Conservation (phyloP, 1,140 invertebrate genomes). For the Triops cancriformis region DNA sequence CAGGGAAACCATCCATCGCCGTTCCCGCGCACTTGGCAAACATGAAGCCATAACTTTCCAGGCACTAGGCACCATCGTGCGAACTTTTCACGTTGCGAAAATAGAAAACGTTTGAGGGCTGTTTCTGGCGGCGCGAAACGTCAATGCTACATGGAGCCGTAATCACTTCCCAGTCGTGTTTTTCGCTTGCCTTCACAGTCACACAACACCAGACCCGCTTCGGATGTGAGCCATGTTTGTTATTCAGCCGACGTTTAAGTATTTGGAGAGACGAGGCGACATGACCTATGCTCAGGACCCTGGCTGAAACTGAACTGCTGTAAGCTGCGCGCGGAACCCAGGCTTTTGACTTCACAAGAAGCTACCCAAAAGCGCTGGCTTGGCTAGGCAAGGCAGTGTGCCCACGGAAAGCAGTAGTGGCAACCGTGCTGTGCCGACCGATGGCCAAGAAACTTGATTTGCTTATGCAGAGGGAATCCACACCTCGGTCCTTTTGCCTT, state of each 20-base stretch:
- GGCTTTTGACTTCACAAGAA: not conserved
- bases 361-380: not conserved
- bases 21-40: not conserved
- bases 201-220: not conserved
- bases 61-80: not conserved
- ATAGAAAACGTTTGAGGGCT: no score
- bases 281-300: not conserved
- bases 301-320: not conserved
- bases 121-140: no score
- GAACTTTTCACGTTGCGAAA: not conserved
- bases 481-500: slow-evolving; percentile 12
- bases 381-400: not conserved
- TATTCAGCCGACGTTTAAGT: not conserved
- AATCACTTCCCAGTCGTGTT: not conserved
- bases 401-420: not conserved
- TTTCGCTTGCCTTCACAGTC: not conserved
- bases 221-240: not conserved
- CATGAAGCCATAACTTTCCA: not conserved
- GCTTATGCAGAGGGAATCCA: slow-evolving; percentile 9
- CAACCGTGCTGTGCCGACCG: slow-evolving; percentile 2
- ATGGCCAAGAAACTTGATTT: slow-evolving; percentile 3
- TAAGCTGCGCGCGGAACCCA: not conserved
- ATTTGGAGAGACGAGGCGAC: not conserved
- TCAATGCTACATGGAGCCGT: no score
- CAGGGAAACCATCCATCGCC: not conserved